Evolutionary conservation across 2,113 vertebrate genomes (phyloP), one percentile per base, ranked within the genome.

Genomic region (Prietella phreatophila): DNA sequence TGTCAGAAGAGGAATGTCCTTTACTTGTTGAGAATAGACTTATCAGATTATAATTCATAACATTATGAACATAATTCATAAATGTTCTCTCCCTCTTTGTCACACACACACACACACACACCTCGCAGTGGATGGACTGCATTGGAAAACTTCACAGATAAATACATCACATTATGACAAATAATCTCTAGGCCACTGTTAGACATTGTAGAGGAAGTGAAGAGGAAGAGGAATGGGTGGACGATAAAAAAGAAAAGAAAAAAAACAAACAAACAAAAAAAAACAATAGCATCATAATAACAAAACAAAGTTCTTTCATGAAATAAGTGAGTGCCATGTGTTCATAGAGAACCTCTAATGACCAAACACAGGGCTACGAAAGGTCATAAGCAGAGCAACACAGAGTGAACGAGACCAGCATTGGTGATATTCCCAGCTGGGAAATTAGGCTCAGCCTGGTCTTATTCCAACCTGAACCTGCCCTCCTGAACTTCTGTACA

Each of bases 161-260:
- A n/a, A 61, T 13, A 56, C 39, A 67, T 86, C 56, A 83, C 56
- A 65, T 60, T n/a, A 82, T 47, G 39, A 71, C n/a, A 61, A 58
- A 89, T 80, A 50, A 69, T 89, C 81, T 84, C 81, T 86, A 78
- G 36, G 56, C 81, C 67, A 19, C 33, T 79, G 58, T 86, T 25
- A 65, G 55, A 30, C 47, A 53, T 53, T 56, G 67, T 20, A 63
- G n/a, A n/a, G n/a, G n/a, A n/a, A 27, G 42, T 25, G 36, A 79
- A 53, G 47, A 17, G 4, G 30, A 56, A 78, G 75, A 79, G 7
- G 13, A 22, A 58, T 58, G 55, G 14, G 17, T 19, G 9, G 17
- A 60, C 56, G 2, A 20, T 76, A 6, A 50, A 50, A 80, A 19
- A 30, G 8, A 39, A 39, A 39, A 2, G 4, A 39, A 3, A 39